A percentile compares a stretch with the other conserved stretches of the same genome.
Conservation (phyloP, 30 jellyfish, hydroid and myxozoan species). For the Mastigias papua region DNA sequence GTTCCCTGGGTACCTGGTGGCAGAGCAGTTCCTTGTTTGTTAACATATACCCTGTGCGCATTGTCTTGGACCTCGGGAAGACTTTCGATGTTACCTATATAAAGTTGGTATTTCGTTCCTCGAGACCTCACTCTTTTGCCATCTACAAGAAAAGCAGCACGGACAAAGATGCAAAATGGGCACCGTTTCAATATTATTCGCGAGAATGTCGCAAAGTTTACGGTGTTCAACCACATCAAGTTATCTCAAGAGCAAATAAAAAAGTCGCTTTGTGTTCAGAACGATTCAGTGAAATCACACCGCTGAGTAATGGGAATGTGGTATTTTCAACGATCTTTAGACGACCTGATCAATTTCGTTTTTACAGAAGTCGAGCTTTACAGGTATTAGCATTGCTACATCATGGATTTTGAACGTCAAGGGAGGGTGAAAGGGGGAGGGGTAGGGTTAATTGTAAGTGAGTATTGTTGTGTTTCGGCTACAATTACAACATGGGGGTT, state of each 20-base stretch:
- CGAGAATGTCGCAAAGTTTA: constrained; percentile 78
- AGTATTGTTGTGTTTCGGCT: no score
- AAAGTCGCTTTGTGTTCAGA: constrained; percentile 93
- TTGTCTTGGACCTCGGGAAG: constrained; percentile 84
- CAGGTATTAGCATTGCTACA: constrained; percentile 30
- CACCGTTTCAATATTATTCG: constrained; percentile 94
- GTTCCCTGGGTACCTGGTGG: constrained; percentile 86
- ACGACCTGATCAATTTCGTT: constrained; percentile 90
- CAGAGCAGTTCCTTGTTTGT: constrained; percentile 89
- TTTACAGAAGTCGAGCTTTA: constrained; percentile 85
- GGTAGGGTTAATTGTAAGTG: no score
- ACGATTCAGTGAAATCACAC: constrained; percentile 83
- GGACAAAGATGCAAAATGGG: constrained; percentile 81
- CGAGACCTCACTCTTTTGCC: constrained; percentile 95
- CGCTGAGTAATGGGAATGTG: constrained; percentile 96
- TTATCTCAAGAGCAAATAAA: constrained; percentile 79
- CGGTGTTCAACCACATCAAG: constrained; percentile 65
- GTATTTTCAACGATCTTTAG: constrained; percentile 91
- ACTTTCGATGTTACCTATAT: constrained; percentile 85
- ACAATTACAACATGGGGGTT: no score
- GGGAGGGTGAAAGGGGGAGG: constrained; percentile 98
- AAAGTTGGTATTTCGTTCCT: constrained; percentile 84
- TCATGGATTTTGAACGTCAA: not conserved
- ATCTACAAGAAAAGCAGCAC: constrained; percentile 85
- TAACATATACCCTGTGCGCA: constrained; percentile 83